Percentiles rank a stretch among this genome's conserved stretches.
Evolutionary conservation across 2,113 vertebrate genomes (phyloP).

Genomic region (Pachyramphus minor): DNA sequence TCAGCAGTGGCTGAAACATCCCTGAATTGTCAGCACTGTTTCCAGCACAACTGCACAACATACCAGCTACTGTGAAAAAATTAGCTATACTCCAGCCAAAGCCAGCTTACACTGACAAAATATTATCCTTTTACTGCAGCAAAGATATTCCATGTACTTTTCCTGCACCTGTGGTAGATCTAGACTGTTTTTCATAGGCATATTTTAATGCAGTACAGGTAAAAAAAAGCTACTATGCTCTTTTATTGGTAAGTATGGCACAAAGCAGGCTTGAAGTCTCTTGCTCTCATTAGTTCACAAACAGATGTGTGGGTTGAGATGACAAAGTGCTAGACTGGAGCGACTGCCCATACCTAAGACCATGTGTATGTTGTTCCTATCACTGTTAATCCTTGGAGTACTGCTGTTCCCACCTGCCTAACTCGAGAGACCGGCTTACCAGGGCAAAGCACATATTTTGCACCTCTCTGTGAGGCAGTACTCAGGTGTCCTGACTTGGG

Average conservation of each 20-base stretch:
- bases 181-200: background rate
- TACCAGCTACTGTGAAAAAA: background rate
- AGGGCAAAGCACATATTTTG: background rate
- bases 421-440: rapidly evolving
- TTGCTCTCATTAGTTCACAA: background rate
- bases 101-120: background rate
- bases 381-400: background rate
- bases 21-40: background rate
- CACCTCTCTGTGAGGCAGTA: background rate
- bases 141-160: background rate
- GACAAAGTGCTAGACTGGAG: background rate
- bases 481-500: background rate
- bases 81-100: background rate
- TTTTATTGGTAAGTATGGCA: background rate
- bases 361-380: background rate
- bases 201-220: background rate
- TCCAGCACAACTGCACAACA: background rate
- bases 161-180: background rate
- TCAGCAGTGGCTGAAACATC: background rate
- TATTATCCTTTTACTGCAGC: background rate
- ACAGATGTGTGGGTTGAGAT: background rate
- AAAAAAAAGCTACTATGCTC: background rate
- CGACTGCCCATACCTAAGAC: background rate
- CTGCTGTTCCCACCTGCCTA: background rate
- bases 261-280: background rate